These are phyloP conservation scores for Cliona cf. orientalis DNA, from an alignment of 37 sponge, comb jelly and placozoan species.

Conservation along the genomic window DNA sequence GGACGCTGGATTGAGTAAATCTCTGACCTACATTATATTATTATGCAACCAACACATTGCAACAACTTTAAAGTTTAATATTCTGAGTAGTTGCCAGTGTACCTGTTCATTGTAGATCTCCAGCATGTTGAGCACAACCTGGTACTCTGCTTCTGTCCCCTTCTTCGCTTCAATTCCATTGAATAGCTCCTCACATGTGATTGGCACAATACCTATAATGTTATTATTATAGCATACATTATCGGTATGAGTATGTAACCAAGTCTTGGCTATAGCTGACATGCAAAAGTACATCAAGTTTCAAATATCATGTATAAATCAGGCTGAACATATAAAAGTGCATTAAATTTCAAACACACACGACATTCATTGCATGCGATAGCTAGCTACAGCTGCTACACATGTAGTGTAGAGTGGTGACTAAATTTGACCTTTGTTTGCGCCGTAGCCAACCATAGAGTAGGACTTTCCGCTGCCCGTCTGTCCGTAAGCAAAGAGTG, in stretches of 20 bases:
- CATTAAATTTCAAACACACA: neutral
- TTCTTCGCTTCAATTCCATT: slow-evolving; percentile 48
- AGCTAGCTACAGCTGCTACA: neutral
- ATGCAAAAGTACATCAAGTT: too few relatives aligned
- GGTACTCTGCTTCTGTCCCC: slow-evolving; percentile 40
- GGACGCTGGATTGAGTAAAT: slow-evolving; percentile 44
- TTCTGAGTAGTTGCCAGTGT: too few relatives aligned
- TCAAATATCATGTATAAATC: too few relatives aligned
- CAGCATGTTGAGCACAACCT: slow-evolving; percentile 73
- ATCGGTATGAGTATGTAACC: too few relatives aligned
- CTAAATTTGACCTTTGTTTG: slow-evolving; percentile 69
- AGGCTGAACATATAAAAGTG: too few relatives aligned
- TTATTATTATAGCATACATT: too few relatives aligned
- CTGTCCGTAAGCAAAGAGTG: slow-evolving; percentile 87
- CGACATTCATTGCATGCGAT: neutral
- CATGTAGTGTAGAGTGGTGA: too few relatives aligned
- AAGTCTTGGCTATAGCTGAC: too few relatives aligned
- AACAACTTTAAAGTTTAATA: neutral
- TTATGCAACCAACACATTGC: neutral
- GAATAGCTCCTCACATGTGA: slow-evolving; percentile 78
- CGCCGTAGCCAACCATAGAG: slow-evolving; percentile 79
- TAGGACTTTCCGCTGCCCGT: slow-evolving; percentile 84
- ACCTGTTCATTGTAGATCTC: slow-evolving; percentile 89
- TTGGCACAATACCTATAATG: slow-evolving; percentile 85
- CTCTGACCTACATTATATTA: slow-evolving; percentile 42